Conservation (phyloP, 2,113 vertebrate species). For the Eudyptes chrysolophus region DNA sequence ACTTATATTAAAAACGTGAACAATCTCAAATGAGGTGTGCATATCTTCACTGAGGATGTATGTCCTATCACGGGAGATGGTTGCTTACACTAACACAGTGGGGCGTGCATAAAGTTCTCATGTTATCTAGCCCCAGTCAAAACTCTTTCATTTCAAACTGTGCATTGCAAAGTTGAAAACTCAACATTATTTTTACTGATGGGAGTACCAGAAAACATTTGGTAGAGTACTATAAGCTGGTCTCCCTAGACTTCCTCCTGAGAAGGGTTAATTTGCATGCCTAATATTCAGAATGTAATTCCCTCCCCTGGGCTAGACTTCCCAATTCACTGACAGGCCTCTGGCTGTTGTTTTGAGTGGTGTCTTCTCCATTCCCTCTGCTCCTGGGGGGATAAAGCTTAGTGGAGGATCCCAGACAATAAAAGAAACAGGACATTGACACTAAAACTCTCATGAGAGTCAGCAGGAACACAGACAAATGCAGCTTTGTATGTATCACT, state of each 20-base stretch:
- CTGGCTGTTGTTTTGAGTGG: background rate
- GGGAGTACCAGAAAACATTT: background rate
- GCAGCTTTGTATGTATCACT: background rate
- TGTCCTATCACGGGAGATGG: background rate
- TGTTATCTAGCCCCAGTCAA: background rate
- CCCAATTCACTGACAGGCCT: background rate
- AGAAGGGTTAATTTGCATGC: constrained; percentile 22
- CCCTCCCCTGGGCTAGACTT: background rate
- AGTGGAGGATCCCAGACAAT: background rate
- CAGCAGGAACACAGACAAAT: background rate
- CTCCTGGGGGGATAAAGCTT: background rate
- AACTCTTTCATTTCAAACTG: background rate
- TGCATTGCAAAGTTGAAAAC: background rate
- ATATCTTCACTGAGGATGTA: background rate
- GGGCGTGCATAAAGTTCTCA: background rate
- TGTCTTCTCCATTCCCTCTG: background rate
- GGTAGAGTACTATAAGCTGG: background rate
- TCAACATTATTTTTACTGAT: background rate
- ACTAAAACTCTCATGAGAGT: background rate
- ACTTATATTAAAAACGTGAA: background rate
- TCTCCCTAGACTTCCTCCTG: background rate
- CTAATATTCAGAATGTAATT: constrained; percentile 16
- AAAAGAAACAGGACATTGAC: background rate
- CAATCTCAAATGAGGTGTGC: background rate
- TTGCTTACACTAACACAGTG: background rate